Conservation (phyloP, 2,113 vertebrate species). For the Ia io region DNA sequence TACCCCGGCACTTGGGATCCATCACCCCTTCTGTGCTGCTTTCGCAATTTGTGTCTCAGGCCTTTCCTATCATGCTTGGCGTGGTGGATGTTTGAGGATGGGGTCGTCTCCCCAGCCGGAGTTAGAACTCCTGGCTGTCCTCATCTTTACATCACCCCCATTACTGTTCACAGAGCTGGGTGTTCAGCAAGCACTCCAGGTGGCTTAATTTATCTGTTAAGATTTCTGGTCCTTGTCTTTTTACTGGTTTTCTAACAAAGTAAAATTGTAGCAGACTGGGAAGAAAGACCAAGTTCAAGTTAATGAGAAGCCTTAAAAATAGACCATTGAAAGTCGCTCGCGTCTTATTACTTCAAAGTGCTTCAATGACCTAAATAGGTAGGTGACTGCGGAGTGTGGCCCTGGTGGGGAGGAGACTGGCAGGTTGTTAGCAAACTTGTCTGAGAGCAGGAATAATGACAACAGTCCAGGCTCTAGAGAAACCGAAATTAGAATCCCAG, state of each 20-base stretch:
- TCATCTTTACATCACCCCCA: neutral
- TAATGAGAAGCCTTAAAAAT: neutral
- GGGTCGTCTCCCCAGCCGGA: neutral
- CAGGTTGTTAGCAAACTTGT: neutral
- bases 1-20: neutral
- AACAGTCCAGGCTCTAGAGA: neutral
- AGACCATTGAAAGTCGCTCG: neutral
- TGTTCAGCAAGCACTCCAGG: neutral
- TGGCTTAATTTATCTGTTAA: neutral
- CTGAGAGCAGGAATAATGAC: neutral
- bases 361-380: neutral
- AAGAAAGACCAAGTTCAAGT: neutral
- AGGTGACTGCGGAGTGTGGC: neutral
- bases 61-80: fast-evolving
- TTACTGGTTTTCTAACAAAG: neutral
- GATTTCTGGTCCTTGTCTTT: neutral
- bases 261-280: neutral
- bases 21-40: neutral
- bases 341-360: neutral
- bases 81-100: neutral
- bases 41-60: fast-evolving
- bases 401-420: neutral
- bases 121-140: neutral
- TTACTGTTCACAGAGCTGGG: neutral
- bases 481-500: neutral